A percentile compares a stretch with the other conserved stretches of the same genome.
These are phyloP conservation scores for Drosophila trapezifrons DNA, from an alignment of 1,140 invertebrate species.

Conservation along the genomic window DNA sequence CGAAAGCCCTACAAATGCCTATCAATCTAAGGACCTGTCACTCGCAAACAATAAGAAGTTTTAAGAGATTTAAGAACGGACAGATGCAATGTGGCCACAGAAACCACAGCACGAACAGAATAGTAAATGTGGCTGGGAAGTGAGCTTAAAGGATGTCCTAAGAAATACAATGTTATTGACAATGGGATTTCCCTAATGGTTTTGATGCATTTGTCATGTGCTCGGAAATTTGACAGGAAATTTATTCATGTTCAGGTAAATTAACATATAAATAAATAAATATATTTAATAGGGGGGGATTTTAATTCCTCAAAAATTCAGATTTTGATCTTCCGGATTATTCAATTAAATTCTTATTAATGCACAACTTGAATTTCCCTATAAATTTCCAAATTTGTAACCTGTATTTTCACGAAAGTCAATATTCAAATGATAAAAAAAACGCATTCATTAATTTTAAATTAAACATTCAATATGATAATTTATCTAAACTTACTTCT, in stretches of 20 bases:
- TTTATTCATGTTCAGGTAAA: conserved; percentile 2
- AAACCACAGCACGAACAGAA: conserved; percentile 22
- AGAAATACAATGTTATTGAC: conserved; percentile 16
- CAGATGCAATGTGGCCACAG: conserved; percentile 9
- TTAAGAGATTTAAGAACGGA: conserved; percentile 24
- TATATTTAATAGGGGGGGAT: too few relatives aligned
- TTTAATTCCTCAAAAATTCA: too few relatives aligned
- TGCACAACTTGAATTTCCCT: too few relatives aligned
- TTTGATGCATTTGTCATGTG: conserved; percentile 5
- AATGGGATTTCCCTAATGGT: conserved; percentile 1
- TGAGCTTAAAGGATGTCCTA: conserved; percentile 11
- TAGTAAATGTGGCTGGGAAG: conserved; percentile 17
- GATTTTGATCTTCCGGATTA: too few relatives aligned
- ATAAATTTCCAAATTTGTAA: background rate
- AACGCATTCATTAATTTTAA: too few relatives aligned
- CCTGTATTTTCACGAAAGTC: too few relatives aligned
- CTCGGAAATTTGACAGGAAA: background rate
- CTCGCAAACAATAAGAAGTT: conserved; percentile 39
- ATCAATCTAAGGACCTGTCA: conserved; percentile 51
- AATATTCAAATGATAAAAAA: too few relatives aligned
- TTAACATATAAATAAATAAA: background rate
- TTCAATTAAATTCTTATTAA: too few relatives aligned
- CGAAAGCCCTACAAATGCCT: conserved; percentile 47
- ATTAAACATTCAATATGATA: too few relatives aligned
- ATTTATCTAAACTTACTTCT: too few relatives aligned